phyloP scores from a whole-genome alignment of 2,113 vertebrate species.

The Lampris megalopsis region DNA sequence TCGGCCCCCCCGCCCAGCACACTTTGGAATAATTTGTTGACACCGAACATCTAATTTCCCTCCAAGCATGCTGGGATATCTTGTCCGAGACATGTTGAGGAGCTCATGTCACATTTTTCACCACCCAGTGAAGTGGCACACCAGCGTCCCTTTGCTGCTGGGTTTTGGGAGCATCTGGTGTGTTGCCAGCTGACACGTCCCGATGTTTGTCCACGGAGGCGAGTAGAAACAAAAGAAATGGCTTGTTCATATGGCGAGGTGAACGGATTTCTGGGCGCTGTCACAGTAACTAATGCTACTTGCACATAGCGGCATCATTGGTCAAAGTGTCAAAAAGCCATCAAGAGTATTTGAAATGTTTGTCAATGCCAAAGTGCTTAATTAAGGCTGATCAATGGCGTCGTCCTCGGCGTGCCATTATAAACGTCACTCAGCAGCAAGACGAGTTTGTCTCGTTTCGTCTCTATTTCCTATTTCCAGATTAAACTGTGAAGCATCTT shows the following conservation, averaged over 20 bases:
- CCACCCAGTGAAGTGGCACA: constrained; percentile 46
- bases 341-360: constrained; percentile 58
- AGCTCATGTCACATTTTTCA: constrained; percentile 36
- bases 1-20: background rate
- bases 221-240: constrained; percentile 66
- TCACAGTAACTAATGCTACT: constrained; percentile 70
- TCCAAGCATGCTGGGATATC: constrained; percentile 43
- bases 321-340: constrained; percentile 73
- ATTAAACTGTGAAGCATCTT: background rate
- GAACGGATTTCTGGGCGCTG: constrained; percentile 58
- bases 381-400: constrained; percentile 5
- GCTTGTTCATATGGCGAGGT: constrained; percentile 26
- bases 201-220: constrained; percentile 46
- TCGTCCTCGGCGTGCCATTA: constrained; percentile 11
- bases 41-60: constrained; percentile 61
- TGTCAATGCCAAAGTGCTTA: constrained; percentile 19
- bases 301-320: constrained; percentile 63
- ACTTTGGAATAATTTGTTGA: constrained; percentile 62
- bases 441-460: background rate
- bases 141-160: constrained; percentile 53
- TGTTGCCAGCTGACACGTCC: constrained; percentile 65
- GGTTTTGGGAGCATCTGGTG: constrained; percentile 54
- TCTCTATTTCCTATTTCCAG: background rate
- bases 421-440: constrained; percentile 2
- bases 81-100: constrained; percentile 61